Conservation (phyloP, 2,888 invertebrate genomes). For the Podotricha telesiphe region DNA sequence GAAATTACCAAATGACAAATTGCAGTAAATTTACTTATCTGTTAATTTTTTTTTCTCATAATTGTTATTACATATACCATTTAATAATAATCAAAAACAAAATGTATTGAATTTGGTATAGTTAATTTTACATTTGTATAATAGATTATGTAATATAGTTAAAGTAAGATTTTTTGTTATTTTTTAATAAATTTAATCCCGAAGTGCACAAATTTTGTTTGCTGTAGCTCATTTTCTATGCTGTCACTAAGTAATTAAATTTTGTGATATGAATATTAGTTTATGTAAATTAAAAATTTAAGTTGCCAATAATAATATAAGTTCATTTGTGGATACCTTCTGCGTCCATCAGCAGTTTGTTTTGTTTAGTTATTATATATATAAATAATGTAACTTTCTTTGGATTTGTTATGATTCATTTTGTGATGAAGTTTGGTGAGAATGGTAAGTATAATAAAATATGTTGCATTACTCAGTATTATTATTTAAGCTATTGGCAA, state of each 20-base stretch:
- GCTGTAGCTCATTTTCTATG: constrained; percentile 37
- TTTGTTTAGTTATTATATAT: constrained; percentile 52
- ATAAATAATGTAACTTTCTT: constrained; percentile 57
- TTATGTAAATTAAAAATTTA: constrained; percentile 40
- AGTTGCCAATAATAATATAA: constrained; percentile 49
- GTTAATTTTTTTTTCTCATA: constrained; percentile 1
- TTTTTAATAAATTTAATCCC: constrained; percentile 14
- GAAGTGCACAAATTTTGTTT: constrained; percentile 49
- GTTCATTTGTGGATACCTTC: constrained; percentile 39
- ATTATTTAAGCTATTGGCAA: constrained; percentile 41
- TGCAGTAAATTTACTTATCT: neutral
- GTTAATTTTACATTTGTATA: constrained; percentile 20
- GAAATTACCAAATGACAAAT: constrained; percentile 19
- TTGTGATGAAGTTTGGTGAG: constrained; percentile 63
- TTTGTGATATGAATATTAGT: constrained; percentile 56
- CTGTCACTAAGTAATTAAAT: constrained; percentile 48
- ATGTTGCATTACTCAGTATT: constrained; percentile 61
- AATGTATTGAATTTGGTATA: constrained; percentile 4
- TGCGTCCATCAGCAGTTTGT: constrained; percentile 28
- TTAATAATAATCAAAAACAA: constrained; percentile 11
- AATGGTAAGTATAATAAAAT: constrained; percentile 72
- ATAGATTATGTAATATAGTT: constrained; percentile 23
- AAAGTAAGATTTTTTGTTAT: constrained; percentile 25
- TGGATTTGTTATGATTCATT: constrained; percentile 64
- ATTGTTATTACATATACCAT: too few species aligned